These are phyloP conservation scores for Dysidea cf. avara DNA, from an alignment of 37 sponge, comb jelly and placozoan genomes.

Conservation along the genomic window DNA sequence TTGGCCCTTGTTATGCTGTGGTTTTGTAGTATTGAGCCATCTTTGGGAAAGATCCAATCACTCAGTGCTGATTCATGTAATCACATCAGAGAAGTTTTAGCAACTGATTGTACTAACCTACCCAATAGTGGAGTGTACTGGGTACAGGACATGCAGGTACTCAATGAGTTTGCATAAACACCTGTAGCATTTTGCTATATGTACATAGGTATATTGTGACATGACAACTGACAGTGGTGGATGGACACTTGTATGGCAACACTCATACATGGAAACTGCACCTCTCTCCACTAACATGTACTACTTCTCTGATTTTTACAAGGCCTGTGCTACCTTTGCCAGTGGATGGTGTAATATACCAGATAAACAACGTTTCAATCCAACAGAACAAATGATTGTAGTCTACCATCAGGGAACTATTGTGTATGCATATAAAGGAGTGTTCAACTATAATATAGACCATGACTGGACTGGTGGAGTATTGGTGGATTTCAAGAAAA, in stretches of 20 bases:
- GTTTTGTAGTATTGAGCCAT: too few species aligned
- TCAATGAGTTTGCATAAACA: not conserved
- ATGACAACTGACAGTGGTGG: conserved; percentile 24
- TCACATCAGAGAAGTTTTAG: conserved; percentile 24
- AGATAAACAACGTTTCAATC: conserved; percentile 11
- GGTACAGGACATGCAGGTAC: conserved; percentile 41
- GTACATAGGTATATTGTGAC: conserved; percentile 25
- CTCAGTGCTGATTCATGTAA: conserved; percentile 29
- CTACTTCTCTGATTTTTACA: conserved; percentile 17
- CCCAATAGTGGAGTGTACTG: conserved; percentile 29
- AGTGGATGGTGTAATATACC: conserved; percentile 33
- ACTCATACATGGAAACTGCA: conserved; percentile 33
- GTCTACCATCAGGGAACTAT: conserved; percentile 9
- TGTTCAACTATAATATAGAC: conserved; percentile 39
- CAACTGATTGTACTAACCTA: conserved; percentile 6
- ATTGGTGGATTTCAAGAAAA: conserved; percentile 13
- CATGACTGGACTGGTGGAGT: conserved; percentile 30
- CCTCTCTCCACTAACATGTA: conserved; percentile 24
- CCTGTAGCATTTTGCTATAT: too few species aligned
- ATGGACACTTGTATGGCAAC: conserved; percentile 35
- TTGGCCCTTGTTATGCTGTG: too few species aligned
- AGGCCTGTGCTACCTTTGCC: conserved; percentile 3
- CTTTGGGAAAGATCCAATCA: not conserved
- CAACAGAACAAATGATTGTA: conserved; percentile 31
- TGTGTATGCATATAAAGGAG: conserved; percentile 26